Evolutionary conservation across 2,888 invertebrate species (phyloP).

Genomic region (Meliscaeva auricollis): DNA sequence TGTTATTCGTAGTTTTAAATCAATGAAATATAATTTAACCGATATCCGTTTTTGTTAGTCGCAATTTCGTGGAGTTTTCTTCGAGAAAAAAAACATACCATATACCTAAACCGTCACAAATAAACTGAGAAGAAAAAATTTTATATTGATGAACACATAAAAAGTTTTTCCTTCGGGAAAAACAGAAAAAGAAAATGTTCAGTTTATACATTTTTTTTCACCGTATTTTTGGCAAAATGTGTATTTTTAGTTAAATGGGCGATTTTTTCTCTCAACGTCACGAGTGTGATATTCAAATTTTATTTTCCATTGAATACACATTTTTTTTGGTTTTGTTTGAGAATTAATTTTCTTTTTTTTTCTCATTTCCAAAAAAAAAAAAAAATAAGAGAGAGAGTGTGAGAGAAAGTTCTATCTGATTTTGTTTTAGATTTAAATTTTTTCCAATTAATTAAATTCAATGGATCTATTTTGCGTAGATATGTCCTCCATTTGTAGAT

Average conservation of each 20-base stretch:
- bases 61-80: neutral
- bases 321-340: constrained; percentile 22
- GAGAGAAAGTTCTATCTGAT: constrained; percentile 5
- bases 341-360: constrained; percentile 28
- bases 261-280: constrained; percentile 69
- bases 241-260: constrained; percentile 77
- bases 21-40: neutral
- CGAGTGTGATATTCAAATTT: constrained; percentile 45
- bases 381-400: neutral
- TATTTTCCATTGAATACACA: constrained; percentile 44
- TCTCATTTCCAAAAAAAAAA: constrained; percentile 15
- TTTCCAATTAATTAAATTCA: constrained; percentile 15
- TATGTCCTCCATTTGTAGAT: constrained; percentile 46
- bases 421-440: constrained; percentile 25
- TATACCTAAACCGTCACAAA: constrained; percentile 57
- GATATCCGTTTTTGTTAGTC: constrained; percentile 30
- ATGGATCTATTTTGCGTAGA: constrained; percentile 52
- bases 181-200: constrained; percentile 33
- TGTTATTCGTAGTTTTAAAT: neutral
- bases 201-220: constrained; percentile 68
- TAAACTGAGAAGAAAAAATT: constrained; percentile 64
- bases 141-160: constrained; percentile 58
- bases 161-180: constrained; percentile 55
- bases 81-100: constrained; percentile 13
- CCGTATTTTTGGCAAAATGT: constrained; percentile 77